Evolutionary conservation across 2,888 invertebrate species (phyloP).

Genomic region (Girardia tigrina): DNA sequence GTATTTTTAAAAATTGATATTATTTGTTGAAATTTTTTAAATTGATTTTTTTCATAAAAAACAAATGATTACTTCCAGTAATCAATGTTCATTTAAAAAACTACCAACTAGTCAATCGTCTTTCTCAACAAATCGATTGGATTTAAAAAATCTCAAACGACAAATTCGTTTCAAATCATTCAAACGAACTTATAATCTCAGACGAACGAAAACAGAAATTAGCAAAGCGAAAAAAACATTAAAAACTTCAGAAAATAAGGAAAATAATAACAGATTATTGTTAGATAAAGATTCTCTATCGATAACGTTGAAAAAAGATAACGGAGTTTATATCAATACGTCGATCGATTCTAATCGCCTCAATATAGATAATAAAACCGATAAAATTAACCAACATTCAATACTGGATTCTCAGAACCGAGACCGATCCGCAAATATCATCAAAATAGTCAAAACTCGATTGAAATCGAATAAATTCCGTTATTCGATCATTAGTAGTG

Average conservation of each 20-base stretch:
- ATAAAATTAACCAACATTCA: too few relatives aligned
- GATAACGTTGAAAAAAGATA: not conserved
- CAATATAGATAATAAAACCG: too few relatives aligned
- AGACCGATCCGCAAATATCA: too few relatives aligned
- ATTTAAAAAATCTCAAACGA: not conserved
- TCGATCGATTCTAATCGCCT: too few relatives aligned
- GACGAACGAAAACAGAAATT: not conserved
- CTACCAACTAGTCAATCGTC: not conserved
- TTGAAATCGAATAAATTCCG: not conserved
- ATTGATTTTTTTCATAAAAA: too few relatives aligned
- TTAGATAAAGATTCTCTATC: not conserved
- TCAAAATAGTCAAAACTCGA: not conserved
- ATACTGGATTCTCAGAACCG: too few relatives aligned
- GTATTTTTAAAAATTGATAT: too few relatives aligned
- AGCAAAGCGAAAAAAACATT: not conserved
- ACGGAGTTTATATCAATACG: not conserved
- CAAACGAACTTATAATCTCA: slow-evolving; percentile 1
- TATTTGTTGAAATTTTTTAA: too few relatives aligned
- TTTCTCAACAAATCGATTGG: not conserved
- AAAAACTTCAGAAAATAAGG: not conserved
- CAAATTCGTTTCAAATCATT: not conserved
- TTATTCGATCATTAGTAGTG: not conserved
- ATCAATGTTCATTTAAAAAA: not conserved
- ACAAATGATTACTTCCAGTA: too few relatives aligned
- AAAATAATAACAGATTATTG: not conserved